Conservation (phyloP, 2,888 invertebrate genomes). For the Melitaea athalia region DNA sequence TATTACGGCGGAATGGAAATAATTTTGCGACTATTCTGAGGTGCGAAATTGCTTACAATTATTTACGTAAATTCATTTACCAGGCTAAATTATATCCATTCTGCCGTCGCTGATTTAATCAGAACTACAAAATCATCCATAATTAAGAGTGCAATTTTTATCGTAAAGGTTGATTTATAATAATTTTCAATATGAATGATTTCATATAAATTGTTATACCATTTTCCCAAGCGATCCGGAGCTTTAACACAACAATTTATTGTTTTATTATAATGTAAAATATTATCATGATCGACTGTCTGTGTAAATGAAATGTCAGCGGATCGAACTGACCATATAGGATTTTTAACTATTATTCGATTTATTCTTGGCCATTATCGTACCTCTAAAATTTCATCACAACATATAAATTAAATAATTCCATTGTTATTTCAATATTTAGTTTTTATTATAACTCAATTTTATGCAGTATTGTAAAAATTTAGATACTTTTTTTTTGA, state of each 20-base stretch:
- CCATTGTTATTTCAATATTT: slow-evolving; percentile 3
- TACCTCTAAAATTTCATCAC: slow-evolving; percentile 27
- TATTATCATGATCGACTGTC: slow-evolving; percentile 27
- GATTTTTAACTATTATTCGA: neutral
- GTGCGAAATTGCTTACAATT: slow-evolving; percentile 42
- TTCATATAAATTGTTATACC: slow-evolving; percentile 34
- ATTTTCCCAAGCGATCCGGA: slow-evolving; percentile 34
- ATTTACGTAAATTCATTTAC: slow-evolving; percentile 40
- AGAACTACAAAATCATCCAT: slow-evolving; percentile 49
- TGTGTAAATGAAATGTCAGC: slow-evolving; percentile 28
- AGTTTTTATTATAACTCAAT: slow-evolving; percentile 23
- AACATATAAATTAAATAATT: slow-evolving; percentile 7
- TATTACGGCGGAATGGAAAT: slow-evolving; percentile 46
- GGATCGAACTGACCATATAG: slow-evolving; percentile 16
- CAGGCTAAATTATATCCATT: slow-evolving; percentile 48
- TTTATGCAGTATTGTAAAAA: slow-evolving; percentile 20
- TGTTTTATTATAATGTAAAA: slow-evolving; percentile 35
- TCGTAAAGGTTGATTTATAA: slow-evolving; percentile 3
- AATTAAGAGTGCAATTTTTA: slow-evolving; percentile 26
- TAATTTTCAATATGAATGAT: slow-evolving; percentile 27
- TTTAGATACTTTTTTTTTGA: no score
- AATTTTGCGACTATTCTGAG: slow-evolving; percentile 42
- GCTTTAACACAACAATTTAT: slow-evolving; percentile 35
- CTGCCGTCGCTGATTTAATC: slow-evolving; percentile 43
- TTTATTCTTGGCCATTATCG: neutral